Evolutionary conservation across 2,797 vertebrate genomes (phyloP), one percentile per base, ranked within the genome.

Genomic region (Syngnathus acus): DNA sequence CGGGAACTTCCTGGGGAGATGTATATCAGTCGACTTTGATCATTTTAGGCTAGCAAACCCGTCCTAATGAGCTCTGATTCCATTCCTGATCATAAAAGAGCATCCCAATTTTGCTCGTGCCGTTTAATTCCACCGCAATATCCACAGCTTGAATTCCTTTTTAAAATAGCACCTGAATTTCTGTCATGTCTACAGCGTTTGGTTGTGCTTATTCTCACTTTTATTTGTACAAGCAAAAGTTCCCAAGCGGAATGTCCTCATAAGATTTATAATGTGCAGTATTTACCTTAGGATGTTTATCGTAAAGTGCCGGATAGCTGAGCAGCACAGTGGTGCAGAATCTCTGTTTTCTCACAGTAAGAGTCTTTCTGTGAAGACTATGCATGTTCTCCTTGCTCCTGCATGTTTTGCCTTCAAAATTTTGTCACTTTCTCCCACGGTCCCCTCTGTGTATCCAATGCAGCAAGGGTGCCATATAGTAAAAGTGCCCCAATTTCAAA

Each of bases 71-170:
- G 66, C 73, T 59, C 53, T 65, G 77, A 79, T 80, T 76, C 78
- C 5, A 66, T 74, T 77, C 68, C 23, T 50, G 70, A 72, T 81
- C 77, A 74, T 81, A 77, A 80, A 63, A 78, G 62, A 62, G 14
- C 16, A 21, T 23, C 4, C 9, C 42, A 13, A 42, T n/a, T 10
- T 3, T 5, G 9, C 9, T 1, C 2, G 14, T 11, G 2, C 11
- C 5, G 21, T 61, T 14, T 26, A 42, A 43, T 9, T 60, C 8
- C 38, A 11, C 39, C 2, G 58, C 23, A 23, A 37, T 16, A 17
- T 16, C 7, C 6, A 14, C 14, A 57, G 26, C 32, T 17, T 16
- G 16, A 17, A 16, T 57, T n/a, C 19, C 4, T n/a, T 51, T 21
- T 51, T 9, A 51, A 51, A 51, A 21, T 21, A 4, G 32, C 14